Evolutionary conservation across 2,113 vertebrate species (phyloP), one percentile per base, ranked within the genome.

Genomic region (Psephotus haematonotus): DNA sequence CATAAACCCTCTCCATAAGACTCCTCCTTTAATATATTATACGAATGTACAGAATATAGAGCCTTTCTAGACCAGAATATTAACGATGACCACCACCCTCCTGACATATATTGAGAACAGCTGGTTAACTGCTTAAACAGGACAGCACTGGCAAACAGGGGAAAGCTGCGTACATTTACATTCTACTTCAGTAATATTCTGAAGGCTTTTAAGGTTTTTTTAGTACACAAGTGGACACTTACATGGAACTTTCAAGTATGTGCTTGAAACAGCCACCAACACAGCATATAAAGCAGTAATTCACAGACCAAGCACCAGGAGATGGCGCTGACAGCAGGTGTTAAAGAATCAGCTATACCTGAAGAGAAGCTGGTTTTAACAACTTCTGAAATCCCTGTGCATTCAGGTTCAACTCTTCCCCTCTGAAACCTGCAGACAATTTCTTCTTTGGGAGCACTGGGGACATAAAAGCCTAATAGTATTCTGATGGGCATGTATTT

Each of bases 51-150:
- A 88, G 78, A 93, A 84, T 17, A 43, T 4, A 7, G 10, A 86
- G 33, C 18, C 46, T 20, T 4, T 41, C 31, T 33, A 70, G 4
- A 81, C 9, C 13, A 50, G 25, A 86, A 71, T 86, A 74, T 43
- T 5, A 83, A 31, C 2, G 24, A 68, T 20, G 17, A 60, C 18
- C 35, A 43, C 4, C 4, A 2, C 16, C 35, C 16, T 71, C 64
- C 74, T 80, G 19, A 33, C 20, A 63, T 0, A 0, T 28, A 22
- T 0, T 25, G n/a, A 39, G 17, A 71, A 83, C 3, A 7, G 27
- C 18, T 53, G 23, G 28, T 43, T 47, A 49, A 29, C 11, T 31
- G 8, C 43, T 78, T 50, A 28, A 72, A 37, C 9, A 44, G 39
- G 59, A 41, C 29, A 90, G 53, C 33, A 43, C 9, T 7, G 18